These are phyloP conservation scores for Solea senegalensis DNA, from an alignment of 2,113 vertebrate genomes.

Conservation along the genomic window DNA sequence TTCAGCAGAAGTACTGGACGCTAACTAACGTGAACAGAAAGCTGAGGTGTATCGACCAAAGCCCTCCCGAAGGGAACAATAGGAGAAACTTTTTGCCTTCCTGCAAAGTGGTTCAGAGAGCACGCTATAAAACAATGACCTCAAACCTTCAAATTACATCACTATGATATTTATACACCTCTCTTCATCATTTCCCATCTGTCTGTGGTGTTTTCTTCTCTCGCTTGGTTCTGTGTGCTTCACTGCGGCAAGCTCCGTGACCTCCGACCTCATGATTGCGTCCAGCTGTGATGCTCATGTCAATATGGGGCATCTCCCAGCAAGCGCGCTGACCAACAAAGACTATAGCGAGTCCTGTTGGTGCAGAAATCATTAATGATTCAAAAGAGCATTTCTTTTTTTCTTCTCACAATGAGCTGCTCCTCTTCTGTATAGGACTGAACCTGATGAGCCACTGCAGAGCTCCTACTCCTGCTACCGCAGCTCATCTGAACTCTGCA, in stretches of 20 bases:
- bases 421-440: slow-evolving; percentile 5
- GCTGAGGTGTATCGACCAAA: slow-evolving; percentile 5
- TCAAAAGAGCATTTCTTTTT: slow-evolving; percentile 18
- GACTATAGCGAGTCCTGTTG: slow-evolving; percentile 17
- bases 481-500: slow-evolving; percentile 39
- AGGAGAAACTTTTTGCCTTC: slow-evolving; percentile 17
- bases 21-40: slow-evolving; percentile 9
- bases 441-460: slow-evolving; percentile 23
- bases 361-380: slow-evolving; percentile 41
- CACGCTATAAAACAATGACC: neutral
- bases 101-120: neutral
- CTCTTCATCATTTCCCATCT: slow-evolving; percentile 17
- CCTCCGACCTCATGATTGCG: slow-evolving; percentile 34
- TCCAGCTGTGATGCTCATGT: slow-evolving; percentile 29
- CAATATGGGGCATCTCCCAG: slow-evolving; percentile 40
- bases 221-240: neutral
- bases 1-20: neutral
- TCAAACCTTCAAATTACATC: slow-evolving; percentile 1
- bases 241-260: slow-evolving; percentile 21
- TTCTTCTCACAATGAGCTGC: slow-evolving; percentile 14
- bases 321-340: slow-evolving; percentile 19
- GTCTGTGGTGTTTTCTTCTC: slow-evolving; percentile 17
- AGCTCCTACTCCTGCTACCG: slow-evolving; percentile 2
- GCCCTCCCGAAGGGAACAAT: neutral
- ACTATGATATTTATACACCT: neutral